Base-by-base conservation (phyloP, 2,113 vertebrate genomes). In the Pampusana beccarii region DNA sequence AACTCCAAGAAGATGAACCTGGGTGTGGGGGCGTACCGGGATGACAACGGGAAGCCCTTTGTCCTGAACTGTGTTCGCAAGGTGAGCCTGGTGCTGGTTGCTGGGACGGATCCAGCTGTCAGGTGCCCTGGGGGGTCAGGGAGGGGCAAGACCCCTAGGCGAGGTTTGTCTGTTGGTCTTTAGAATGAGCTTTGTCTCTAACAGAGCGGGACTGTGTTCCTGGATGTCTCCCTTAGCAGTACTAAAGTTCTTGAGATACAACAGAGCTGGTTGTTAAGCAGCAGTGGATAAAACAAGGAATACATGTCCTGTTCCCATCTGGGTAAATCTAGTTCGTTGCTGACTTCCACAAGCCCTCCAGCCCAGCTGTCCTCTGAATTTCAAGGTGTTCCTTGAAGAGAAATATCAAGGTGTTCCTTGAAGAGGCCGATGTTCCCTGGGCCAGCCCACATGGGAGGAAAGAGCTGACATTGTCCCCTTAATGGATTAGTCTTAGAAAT, bases 1-100 rank as follows among this genome's bases (percentile, higher is more conserved):
- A 99, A 98, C 95, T 98, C 98, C 80, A 99, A 99, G 98, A 99
- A 99, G 97, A 99, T 99, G 99, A 99, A 99, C 95, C 98, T 99
- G 93, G 99, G 99, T 5, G 99, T 99, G 8, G 99, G 99, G 42
- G 99, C 99, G 0, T 99, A 99, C 95, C 98, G 99, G 61, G 99
- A 99, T 51, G 99, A 99, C 96, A 98, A 97, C 1, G 99, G 99
- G 54, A 99, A 99, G 94, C 99, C 99, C 0, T 99, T 98, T 0
- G 99, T 99, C 57, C 98, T 99, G 44, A 98, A 92, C 95, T 99
- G 98, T 31, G 99, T 99, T 65, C 99, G 98, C 72, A 99, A 99
- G 98, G 99, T 99, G 80, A 97, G 98, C 53, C 8, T 24, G 28
- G 28, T n/a, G 6, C 61, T 50, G 42, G 23, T 57, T 65, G 28